Base-by-base conservation (phyloP, 2,888 invertebrate genomes). In the Creontiades dilutus region DNA sequence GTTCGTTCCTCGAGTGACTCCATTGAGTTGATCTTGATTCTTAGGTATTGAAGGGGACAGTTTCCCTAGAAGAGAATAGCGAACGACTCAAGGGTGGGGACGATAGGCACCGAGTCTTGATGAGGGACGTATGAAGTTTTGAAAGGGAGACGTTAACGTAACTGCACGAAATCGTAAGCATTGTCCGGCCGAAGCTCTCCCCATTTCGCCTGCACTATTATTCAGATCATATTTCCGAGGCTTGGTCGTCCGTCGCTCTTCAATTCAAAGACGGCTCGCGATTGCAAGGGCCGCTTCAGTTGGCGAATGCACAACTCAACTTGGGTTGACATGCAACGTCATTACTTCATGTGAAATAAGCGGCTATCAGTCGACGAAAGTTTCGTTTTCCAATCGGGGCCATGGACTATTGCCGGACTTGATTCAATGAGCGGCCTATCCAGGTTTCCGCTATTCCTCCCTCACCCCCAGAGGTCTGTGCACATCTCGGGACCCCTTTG, bases 281-380 rank as follows among this genome's bases (percentile, higher is more conserved):
- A 78, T 78, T 78, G 78, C 78, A 37, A 78, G 78, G 78, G 78
- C 68, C 68, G 68, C 23, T 23, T 19, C 68, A 68, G 68, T 68
- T 23, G 68, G 68, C 68, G 23, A 68, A 68, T 68, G 68, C 68
- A 68, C 68, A 68, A 68, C 68, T 78, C 78, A 78, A 78, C 78
- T 78, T 78, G 47, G 78, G 78, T 47, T 78, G 78, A 78, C 78
- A 78, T 78, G 78, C 46, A 46, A 27, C 78, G 78, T 78, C 78
- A 78, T 78, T 78, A 78, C 78, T 78, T 46, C 78, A 78, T 78
- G 78, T 78, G 78, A 78, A 78, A 78, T 78, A 78, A 78, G 78
- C 78, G 11, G 78, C 78, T 78, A 78, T 78, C 78, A 13, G 46
- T 12, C 9, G 78, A 19, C 78, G 46, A 78, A 78, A 78, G 78